Percentiles rank a stretch among this genome's conserved stretches.
Conservation (phyloP, 2,797 vertebrate species). For the Mus caroli region DNA sequence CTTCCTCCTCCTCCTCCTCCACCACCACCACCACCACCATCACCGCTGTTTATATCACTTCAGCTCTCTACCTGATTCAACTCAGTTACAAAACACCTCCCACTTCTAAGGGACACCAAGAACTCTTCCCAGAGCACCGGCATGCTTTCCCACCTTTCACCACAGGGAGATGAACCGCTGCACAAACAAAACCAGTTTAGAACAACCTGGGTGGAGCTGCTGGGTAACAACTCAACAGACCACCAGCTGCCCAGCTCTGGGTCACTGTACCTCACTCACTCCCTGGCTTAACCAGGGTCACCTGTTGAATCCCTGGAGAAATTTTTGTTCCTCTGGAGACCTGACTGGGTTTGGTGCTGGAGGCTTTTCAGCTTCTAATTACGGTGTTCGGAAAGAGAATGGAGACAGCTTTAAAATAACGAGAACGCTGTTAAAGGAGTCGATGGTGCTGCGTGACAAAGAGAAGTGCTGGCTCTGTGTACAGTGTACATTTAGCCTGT, state of each 20-base stretch:
- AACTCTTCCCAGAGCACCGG: not conserved
- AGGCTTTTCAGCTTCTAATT: slow-evolving; percentile 88
- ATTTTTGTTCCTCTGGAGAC: slow-evolving; percentile 83
- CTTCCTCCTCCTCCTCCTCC: too few relatives aligned
- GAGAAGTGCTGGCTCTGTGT: slow-evolving; percentile 82
- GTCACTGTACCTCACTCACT: slow-evolving; percentile 54
- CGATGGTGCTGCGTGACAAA: slow-evolving; percentile 80
- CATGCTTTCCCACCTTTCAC: slow-evolving; percentile 30
- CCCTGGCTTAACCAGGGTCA: slow-evolving; percentile 70
- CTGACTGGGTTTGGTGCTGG: slow-evolving; percentile 83
- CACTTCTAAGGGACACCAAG: not conserved
- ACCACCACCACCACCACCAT: too few relatives aligned
- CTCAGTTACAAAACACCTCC: slow-evolving; percentile 17
- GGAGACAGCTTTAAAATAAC: slow-evolving; percentile 87
- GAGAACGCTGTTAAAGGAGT: slow-evolving; percentile 85
- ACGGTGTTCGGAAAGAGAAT: slow-evolving; percentile 89
- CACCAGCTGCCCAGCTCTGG: not conserved
- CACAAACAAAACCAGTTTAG: slow-evolving; percentile 35
- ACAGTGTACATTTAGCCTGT: slow-evolving; percentile 86
- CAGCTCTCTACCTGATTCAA: slow-evolving; percentile 31
- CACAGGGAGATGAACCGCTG: not conserved
- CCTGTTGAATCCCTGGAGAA: slow-evolving; percentile 82
- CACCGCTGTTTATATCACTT: not conserved
- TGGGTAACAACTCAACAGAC: not conserved
- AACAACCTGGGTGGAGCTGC: not conserved